Evolutionary conservation across 1,140 invertebrate species (phyloP).

Genomic region (Meteorus sp.): DNA sequence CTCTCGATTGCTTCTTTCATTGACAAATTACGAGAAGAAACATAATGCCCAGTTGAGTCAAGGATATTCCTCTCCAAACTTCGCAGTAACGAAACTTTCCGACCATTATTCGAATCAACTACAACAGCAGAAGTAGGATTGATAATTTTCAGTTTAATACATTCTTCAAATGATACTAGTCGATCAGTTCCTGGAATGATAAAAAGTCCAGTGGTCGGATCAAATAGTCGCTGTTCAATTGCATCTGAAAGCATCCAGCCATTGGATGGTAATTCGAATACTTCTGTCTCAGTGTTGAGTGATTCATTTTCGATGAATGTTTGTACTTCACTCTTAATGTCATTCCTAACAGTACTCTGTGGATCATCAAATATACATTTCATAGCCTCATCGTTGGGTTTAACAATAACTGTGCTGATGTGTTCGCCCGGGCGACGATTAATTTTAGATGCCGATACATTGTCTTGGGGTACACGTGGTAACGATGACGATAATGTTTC

Average conservation of each 20-base stretch:
- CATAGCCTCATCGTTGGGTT: not conserved
- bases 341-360: no score
- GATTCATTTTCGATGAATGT: slow-evolving; percentile 44
- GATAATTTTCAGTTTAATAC: slow-evolving; percentile 81
- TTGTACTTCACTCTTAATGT: slow-evolving; percentile 44
- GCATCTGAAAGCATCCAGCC: slow-evolving; percentile 80
- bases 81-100: slow-evolving; percentile 71
- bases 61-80: slow-evolving; percentile 79
- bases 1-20: slow-evolving; percentile 80
- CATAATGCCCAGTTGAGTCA: slow-evolving; percentile 77
- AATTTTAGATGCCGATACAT: slow-evolving; percentile 28
- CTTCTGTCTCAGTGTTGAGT: slow-evolving; percentile 55
- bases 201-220: slow-evolving; percentile 80
- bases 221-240: slow-evolving; percentile 76
- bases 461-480: slow-evolving; percentile 20
- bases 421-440: slow-evolving; percentile 18
- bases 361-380: not conserved
- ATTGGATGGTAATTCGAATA: slow-evolving; percentile 75
- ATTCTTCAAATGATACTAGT: slow-evolving; percentile 84
- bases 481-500: slow-evolving; percentile 24
- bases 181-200: slow-evolving; percentile 85
- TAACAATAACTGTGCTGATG: slow-evolving; percentile 5
- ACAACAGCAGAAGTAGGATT: slow-evolving; percentile 79
- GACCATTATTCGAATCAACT: slow-evolving; percentile 71
- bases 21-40: slow-evolving; percentile 62